Base-by-base conservation (phyloP, 2,888 invertebrate species). In the Onthophagus sagittarius region DNA sequence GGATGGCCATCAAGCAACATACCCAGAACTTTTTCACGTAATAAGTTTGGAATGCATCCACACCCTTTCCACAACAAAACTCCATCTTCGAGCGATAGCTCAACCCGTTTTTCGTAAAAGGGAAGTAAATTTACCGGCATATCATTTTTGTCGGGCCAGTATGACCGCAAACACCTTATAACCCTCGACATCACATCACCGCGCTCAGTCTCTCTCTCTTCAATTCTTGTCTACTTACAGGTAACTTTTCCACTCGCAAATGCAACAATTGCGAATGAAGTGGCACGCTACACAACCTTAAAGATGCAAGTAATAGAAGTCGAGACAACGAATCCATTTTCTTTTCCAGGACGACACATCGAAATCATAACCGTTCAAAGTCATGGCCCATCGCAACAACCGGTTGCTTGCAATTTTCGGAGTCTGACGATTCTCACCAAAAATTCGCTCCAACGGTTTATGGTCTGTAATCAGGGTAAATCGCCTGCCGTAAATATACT, bases 71-170 rank as follows among this genome's bases (percentile, higher is more conserved):
- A 76, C 2, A 78, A 11, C 14, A 63, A 65, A n/a, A 74, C 75
- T 9, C 69, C 62, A 63, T 76, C 73, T 72, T 76, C 75, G 13
- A 72, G 62, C 1, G 73, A 77, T 15, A 78, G 62, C 65, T 78
- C 76, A 7, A 75, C 72, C 14, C 78, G 64, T 69, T 78, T 78
- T 71, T 76, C 77, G 71, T 75, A 78, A 70, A 71, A 78, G 5
- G 76, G 72, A 9, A 72, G 13, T 3, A 76, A 5, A 6, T 76
- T n/a, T 9, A 31, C 13, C 9, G 32, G n/a, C 39, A 67, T 3
- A 9, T 14, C 9, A 11, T n/a, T 11, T 32, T 67, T 72, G 5
- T 65, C n/a, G n/a, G n/a, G n/a, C n/a, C n/a, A n/a, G n/a, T n/a
- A n/a, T n/a, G n/a, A n/a, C n/a, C n/a, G n/a, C n/a, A n/a, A n/a